These are phyloP conservation scores for Grus americana DNA, from an alignment of 2,113 vertebrate species.

Conservation along the genomic window DNA sequence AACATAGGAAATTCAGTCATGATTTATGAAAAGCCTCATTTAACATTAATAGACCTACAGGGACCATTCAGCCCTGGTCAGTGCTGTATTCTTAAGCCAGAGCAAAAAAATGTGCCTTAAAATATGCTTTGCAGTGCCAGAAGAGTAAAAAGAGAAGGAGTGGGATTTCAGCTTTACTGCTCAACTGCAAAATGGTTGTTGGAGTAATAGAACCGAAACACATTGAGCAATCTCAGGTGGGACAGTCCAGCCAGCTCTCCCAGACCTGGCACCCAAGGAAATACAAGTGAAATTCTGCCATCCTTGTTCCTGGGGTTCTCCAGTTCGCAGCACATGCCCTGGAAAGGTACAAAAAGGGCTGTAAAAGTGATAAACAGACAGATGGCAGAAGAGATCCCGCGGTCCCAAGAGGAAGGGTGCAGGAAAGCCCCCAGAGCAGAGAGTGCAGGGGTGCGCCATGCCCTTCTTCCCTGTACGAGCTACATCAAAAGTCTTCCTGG, in stretches of 20 bases:
- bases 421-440: not conserved
- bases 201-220: not conserved
- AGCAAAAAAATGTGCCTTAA: not conserved
- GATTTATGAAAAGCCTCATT: constrained; percentile 55
- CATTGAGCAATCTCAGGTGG: not conserved
- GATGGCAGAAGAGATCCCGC: not conserved
- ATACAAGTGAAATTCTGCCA: not conserved
- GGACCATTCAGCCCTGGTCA: not conserved
- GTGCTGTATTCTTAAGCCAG: not conserved
- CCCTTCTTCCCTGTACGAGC: not conserved
- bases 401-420: not conserved
- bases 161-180: not conserved
- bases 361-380: not conserved
- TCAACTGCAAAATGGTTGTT: not conserved
- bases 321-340: not conserved
- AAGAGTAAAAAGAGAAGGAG: not conserved
- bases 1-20: not conserved
- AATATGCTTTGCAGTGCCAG: not conserved
- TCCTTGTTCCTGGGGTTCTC: not conserved
- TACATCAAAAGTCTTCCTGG: not conserved
- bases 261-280: not conserved
- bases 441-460: accelerated
- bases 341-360: not conserved
- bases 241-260: not conserved
- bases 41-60: constrained; percentile 44